Conservation (phyloP, 2,888 invertebrate species). For the Chirona hameri region DNA sequence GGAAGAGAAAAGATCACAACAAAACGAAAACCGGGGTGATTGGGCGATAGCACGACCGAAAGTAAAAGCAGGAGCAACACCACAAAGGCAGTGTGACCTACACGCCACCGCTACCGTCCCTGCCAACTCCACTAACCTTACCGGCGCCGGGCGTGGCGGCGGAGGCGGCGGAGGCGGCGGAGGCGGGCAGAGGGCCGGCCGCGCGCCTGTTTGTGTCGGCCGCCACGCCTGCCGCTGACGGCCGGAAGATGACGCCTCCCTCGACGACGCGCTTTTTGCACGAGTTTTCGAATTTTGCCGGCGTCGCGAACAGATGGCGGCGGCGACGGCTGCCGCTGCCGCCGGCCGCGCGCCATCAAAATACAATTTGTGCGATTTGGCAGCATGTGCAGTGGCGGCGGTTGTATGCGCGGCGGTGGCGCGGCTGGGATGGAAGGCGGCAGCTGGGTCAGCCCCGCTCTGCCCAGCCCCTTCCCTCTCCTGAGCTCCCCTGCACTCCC, state of each 20-base stretch:
- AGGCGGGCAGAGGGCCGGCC: background rate
- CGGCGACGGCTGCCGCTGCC: background rate
- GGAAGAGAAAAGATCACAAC: too few species aligned
- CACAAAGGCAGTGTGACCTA: too few species aligned
- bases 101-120: too few species aligned
- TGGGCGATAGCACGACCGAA: too few species aligned
- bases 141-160: background rate
- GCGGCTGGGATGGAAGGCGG: background rate
- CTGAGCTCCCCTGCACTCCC: too few species aligned
- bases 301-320: background rate
- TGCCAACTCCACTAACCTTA: too few species aligned
- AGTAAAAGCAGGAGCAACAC: too few species aligned
- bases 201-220: background rate
- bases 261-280: background rate
- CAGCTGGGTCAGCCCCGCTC: background rate
- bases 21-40: too few species aligned
- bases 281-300: background rate
- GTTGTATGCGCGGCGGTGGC: background rate
- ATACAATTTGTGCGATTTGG: conserved; percentile 9
- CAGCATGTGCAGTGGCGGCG: background rate
- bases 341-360: conserved; percentile 6
- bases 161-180: background rate
- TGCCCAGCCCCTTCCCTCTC: too few species aligned
- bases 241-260: conserved; percentile 1
- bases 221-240: background rate